Conservation (phyloP, 2,113 vertebrate species). For the Tautogolabrus adspersus region DNA sequence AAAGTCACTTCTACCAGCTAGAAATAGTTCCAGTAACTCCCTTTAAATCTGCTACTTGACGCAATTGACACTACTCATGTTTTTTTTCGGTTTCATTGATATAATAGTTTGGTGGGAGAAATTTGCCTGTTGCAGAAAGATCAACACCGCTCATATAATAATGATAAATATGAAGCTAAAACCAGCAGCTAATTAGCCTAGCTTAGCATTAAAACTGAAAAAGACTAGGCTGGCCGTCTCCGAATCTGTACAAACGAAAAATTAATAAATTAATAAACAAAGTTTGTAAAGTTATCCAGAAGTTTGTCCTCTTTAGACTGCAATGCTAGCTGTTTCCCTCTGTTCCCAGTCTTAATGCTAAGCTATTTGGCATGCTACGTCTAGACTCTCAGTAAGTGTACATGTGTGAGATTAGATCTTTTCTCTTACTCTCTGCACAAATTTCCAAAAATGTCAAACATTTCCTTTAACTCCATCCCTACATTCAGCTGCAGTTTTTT, state of each 20-base stretch:
- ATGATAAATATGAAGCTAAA: too few relatives aligned
- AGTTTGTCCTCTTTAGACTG: background rate
- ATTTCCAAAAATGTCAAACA: conserved; percentile 20
- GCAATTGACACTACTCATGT: too few relatives aligned
- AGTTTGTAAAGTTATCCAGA: background rate
- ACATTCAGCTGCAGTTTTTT: conserved; percentile 56
- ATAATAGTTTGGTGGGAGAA: too few relatives aligned
- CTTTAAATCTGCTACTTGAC: too few relatives aligned
- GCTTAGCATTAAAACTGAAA: background rate
- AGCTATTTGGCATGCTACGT: background rate
- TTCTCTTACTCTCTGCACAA: background rate
- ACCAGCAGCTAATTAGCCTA: background rate
- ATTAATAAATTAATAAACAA: background rate
- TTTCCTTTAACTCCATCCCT: background rate
- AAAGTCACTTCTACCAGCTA: too few relatives aligned
- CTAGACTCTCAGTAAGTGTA: background rate
- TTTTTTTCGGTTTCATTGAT: too few relatives aligned
- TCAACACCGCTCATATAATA: too few relatives aligned
- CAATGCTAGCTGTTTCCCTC: background rate
- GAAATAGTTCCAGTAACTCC: too few relatives aligned
- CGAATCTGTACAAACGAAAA: background rate
- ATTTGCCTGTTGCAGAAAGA: too few relatives aligned
- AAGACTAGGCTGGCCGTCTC: background rate
- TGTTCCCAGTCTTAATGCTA: background rate
- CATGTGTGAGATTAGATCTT: background rate